Evolutionary conservation across 2,113 vertebrate species (phyloP).

Genomic region (Laticauda laticaudata): DNA sequence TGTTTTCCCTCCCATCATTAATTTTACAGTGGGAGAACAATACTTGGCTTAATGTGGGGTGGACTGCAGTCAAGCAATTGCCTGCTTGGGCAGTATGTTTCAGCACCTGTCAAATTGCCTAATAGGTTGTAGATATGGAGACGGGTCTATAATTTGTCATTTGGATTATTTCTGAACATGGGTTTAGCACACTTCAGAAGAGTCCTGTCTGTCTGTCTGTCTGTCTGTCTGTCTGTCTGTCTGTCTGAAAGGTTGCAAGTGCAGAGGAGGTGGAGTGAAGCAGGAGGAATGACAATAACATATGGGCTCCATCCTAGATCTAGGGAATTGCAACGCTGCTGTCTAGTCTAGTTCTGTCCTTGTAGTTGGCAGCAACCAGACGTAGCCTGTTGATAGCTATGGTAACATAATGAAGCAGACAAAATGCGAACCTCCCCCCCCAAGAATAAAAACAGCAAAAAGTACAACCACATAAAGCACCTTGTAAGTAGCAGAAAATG

Average conservation of each 20-base stretch:
- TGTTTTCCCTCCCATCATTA: background rate
- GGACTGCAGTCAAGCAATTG: background rate
- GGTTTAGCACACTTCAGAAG: background rate
- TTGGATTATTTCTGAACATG: background rate
- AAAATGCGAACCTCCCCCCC: background rate
- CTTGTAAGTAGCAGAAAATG: background rate
- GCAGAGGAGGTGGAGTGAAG: background rate
- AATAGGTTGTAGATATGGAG: background rate
- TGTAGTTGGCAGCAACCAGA: background rate
- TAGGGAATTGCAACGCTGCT: background rate
- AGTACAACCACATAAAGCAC: background rate
- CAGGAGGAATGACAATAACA: background rate
- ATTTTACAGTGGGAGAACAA: background rate
- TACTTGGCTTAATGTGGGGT: background rate
- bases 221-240: background rate
- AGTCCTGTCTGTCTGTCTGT: background rate
- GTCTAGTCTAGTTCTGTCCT: background rate
- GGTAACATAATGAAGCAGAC: background rate
- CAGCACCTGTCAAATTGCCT: background rate
- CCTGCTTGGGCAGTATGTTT: background rate
- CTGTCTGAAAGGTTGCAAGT: background rate
- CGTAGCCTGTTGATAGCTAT: background rate
- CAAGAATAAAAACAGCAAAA: background rate
- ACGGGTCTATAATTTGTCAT: background rate
- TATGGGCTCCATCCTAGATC: background rate